A percentile compares a stretch with the other conserved stretches of the same genome.
Evolutionary conservation across 2,888 invertebrate genomes (phyloP).

Genomic region (Acanthosepion pharaonis): DNA sequence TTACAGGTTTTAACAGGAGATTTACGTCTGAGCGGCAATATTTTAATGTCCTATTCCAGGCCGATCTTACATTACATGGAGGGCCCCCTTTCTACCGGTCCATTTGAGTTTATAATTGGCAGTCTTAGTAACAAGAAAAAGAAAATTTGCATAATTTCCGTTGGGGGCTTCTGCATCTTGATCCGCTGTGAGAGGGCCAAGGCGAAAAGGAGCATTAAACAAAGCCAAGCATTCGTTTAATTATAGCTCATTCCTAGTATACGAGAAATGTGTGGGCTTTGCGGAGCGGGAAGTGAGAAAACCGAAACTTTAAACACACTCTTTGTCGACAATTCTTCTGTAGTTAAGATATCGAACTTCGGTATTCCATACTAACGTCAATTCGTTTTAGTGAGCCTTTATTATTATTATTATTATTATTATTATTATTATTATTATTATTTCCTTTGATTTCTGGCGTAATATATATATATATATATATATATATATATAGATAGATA

Average conservation of each 20-base stretch:
- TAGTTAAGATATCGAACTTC: not conserved
- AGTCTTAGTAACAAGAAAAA: not conserved
- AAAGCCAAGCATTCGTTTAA: not conserved
- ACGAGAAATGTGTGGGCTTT: not conserved
- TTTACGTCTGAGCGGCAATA: not conserved
- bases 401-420: too few relatives aligned
- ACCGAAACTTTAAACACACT: not conserved
- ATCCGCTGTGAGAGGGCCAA: not conserved
- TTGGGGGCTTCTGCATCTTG: not conserved
- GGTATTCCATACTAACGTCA: not conserved
- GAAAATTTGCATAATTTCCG: not conserved
- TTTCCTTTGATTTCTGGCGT: too few relatives aligned
- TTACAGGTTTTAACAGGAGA: not conserved
- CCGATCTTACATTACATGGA: not conserved
- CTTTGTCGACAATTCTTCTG: conserved; percentile 10
- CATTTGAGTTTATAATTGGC: conserved; percentile 11
- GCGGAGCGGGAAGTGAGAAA: not conserved
- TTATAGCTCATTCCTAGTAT: not conserved
- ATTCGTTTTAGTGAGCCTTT: not conserved
- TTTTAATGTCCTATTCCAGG: conserved; percentile 3
- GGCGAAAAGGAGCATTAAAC: not conserved
- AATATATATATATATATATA: too few relatives aligned
- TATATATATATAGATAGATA: too few relatives aligned
- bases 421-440: too few relatives aligned
- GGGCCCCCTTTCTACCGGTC: not conserved